These are phyloP conservation scores for Onychostoma macrolepis DNA, from an alignment of 2,113 vertebrate species.

Conservation along the genomic window DNA sequence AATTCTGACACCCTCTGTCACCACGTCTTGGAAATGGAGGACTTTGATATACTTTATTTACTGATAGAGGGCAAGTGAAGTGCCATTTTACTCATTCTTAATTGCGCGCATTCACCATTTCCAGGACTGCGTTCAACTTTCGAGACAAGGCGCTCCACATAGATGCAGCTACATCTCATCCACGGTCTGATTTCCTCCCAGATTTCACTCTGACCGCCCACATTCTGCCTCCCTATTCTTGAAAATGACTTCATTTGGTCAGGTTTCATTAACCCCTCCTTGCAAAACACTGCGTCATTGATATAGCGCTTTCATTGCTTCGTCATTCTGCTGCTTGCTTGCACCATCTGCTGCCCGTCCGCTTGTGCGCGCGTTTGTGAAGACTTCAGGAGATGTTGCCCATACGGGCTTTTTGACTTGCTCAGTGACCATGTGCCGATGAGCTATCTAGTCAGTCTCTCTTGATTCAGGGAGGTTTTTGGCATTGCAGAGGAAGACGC, in stretches of 20 bases:
- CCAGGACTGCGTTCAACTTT: not conserved
- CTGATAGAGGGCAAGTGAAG: slow-evolving; percentile 8
- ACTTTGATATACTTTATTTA: not conserved
- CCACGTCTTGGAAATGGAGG: not conserved
- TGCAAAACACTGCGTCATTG: not conserved
- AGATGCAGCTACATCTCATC: not conserved
- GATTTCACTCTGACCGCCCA: not conserved
- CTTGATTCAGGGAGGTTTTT: slow-evolving; percentile 26
- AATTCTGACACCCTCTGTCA: not conserved
- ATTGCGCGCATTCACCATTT: not conserved
- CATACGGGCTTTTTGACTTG: slow-evolving; percentile 31
- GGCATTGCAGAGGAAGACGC: not conserved
- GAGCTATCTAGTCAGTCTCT: slow-evolving; percentile 46
- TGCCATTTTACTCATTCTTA: slow-evolving; percentile 13
- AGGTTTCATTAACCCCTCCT: not conserved
- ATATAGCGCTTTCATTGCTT: slow-evolving; percentile 4
- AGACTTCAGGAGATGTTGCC: slow-evolving; percentile 28
- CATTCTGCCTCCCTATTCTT: not conserved
- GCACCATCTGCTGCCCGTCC: slow-evolving; percentile 41
- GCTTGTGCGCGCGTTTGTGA: slow-evolving; percentile 39
- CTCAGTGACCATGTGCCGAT: slow-evolving; percentile 25
- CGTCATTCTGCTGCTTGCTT: slow-evolving; percentile 40
- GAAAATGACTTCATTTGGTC: not conserved
- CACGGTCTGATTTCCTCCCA: not conserved
- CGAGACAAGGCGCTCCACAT: not conserved